Evolutionary conservation across 2,888 invertebrate genomes (phyloP), one percentile per base, ranked within the genome.

Genomic region (Heterodera filipjevi): DNA sequence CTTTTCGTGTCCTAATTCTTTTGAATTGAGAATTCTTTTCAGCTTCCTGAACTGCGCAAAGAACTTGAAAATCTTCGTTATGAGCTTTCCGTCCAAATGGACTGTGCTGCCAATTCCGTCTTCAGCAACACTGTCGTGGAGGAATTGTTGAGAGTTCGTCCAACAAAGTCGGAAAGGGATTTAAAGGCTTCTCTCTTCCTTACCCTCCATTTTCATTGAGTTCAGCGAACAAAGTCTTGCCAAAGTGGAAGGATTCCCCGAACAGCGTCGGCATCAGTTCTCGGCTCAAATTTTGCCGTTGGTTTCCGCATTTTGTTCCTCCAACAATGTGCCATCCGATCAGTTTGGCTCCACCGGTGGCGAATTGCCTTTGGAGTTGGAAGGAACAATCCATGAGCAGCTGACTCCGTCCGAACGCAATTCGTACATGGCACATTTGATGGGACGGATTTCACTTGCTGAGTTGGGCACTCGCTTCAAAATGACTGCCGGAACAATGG

Each of bases 91-190:
- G 86, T 89, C 46, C 88, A 90, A 70, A 89, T 90, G 30, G 91
- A 92, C 80, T 91, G 92, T 81, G 92, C 92, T 89, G 93, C 93
- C 0, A 93, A 93, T 86, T 92, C 92, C 90, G 90, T 93, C 27
- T 92, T 92, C 49, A 92, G 92, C 77, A 92, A 93, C 87, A 91
- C 91, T 79, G 91, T 92, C 27, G 87, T 93, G 33, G 89, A 92
- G 80, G 91, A 92, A 84, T 90, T 93, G 85, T 91, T 92, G 0
- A 88, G 86, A 79, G 83, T 89, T 3, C 79, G 85, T 12, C 87
- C 87, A 2, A 79, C 77, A 39, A 81, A 78, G 84, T 84, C 32
- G 12, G 44, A 27, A 53, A 22, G 22, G 22, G 19, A 0, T 71
- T 44, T n/a, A n/a, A 68, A 22, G 2, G 27, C 22, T 30, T 12